Evolutionary conservation across 2,888 invertebrate species (phyloP).

Genomic region (Periphyllus acericola): DNA sequence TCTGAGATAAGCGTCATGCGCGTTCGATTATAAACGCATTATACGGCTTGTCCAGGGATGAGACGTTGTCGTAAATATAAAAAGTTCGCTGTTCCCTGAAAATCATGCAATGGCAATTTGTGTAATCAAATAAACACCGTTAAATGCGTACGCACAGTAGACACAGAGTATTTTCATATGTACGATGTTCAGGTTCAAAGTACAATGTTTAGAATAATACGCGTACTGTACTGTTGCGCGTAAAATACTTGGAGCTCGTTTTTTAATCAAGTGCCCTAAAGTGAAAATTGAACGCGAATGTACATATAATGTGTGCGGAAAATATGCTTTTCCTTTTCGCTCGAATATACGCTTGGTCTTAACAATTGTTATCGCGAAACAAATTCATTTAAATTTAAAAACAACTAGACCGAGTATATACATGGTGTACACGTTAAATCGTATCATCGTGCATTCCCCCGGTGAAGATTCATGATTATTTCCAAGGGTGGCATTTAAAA

Average conservation of each 20-base stretch:
- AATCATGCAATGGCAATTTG: too few relatives aligned
- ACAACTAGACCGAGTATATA: background rate
- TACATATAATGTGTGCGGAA: too few relatives aligned
- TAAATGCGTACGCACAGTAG: background rate
- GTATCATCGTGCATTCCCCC: too few relatives aligned
- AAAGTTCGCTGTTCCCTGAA: too few relatives aligned
- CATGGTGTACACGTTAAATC: background rate
- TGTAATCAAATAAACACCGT: background rate
- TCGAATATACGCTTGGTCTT: background rate
- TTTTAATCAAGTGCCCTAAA: slow-evolving; percentile 15
- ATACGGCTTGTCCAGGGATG: background rate
- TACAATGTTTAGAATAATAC: background rate
- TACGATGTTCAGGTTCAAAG: background rate
- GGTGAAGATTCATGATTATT: too few relatives aligned
- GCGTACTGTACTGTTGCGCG: too few relatives aligned
- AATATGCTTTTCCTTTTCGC: background rate
- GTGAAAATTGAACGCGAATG: background rate
- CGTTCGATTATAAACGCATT: background rate
- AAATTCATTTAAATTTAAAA: slow-evolving; percentile 13
- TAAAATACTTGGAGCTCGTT: too few relatives aligned
- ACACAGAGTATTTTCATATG: background rate
- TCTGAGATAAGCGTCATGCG: background rate
- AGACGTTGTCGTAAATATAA: too few relatives aligned
- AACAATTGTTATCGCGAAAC: background rate
- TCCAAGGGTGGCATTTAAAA: too few relatives aligned